These are phyloP conservation scores for Trichomalopsis sarcophagae DNA, from an alignment of 1,140 invertebrate genomes.

Conservation along the genomic window DNA sequence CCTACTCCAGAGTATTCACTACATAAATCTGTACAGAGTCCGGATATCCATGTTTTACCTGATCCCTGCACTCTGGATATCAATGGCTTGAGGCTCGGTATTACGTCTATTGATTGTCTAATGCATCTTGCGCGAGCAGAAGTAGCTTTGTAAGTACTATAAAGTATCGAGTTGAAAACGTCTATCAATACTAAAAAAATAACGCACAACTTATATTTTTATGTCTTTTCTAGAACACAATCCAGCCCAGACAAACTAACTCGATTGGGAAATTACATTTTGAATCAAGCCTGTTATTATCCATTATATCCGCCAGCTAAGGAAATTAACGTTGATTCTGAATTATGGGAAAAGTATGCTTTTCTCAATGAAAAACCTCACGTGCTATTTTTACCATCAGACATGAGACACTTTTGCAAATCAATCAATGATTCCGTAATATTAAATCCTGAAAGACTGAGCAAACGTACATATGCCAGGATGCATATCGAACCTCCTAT, in stretches of 20 bases:
- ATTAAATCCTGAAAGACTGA: constrained; percentile 89
- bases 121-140: constrained; percentile 88
- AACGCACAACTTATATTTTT: not conserved
- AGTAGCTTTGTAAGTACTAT: constrained; percentile 80
- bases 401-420: constrained; percentile 89
- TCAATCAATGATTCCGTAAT: constrained; percentile 84
- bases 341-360: constrained; percentile 81
- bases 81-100: constrained; percentile 84
- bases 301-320: constrained; percentile 85
- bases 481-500: constrained; percentile 69
- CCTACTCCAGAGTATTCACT: constrained; percentile 84
- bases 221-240: constrained; percentile 62
- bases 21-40: constrained; percentile 68
- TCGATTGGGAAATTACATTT: constrained; percentile 83
- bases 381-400: constrained; percentile 88
- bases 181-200: constrained; percentile 6
- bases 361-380: constrained; percentile 84
- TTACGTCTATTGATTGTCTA: constrained; percentile 88
- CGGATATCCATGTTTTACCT: constrained; percentile 80
- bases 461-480: constrained; percentile 81
- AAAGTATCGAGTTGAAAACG: constrained; percentile 22
- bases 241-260: constrained; percentile 79
- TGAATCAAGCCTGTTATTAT: constrained; percentile 87
- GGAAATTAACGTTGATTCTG: constrained; percentile 81
- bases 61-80: constrained; percentile 89